Evolutionary conservation across 92 coral and sea anemone species (phyloP).

Genomic region (Phenganax stokvisi): DNA sequence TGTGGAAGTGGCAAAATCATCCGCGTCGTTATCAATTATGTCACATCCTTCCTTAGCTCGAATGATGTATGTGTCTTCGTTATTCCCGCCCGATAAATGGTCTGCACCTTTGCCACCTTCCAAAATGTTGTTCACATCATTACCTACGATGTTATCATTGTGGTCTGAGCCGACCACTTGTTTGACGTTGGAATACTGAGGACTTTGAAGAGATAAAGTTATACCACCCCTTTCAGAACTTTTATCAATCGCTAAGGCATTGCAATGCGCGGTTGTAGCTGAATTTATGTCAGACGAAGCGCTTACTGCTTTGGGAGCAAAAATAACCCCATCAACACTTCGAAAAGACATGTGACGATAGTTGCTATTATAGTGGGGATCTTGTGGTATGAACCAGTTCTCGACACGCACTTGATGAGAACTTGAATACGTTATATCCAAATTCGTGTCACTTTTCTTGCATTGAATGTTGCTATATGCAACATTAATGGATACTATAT

Average conservation of each 20-base stretch:
- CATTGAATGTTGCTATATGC: conserved; percentile 32
- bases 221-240: too few relatives aligned
- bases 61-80: conserved; percentile 53
- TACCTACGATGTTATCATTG: conserved; percentile 41
- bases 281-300: too few relatives aligned
- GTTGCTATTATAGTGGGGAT: conserved; percentile 36
- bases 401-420: conserved; percentile 51
- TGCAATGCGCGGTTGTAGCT: too few relatives aligned
- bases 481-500: conserved; percentile 50
- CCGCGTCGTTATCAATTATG: conserved; percentile 47
- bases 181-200: conserved; percentile 7
- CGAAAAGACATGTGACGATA: conserved; percentile 55
- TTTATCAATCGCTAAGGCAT: too few relatives aligned
- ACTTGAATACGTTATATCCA: conserved; percentile 41
- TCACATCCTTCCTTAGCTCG: conserved; percentile 55
- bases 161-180: conserved; percentile 41
- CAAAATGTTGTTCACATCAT: conserved; percentile 45
- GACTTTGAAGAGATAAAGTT: too few relatives aligned
- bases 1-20: conserved; percentile 40
- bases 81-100: conserved; percentile 43
- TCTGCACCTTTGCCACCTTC: conserved; percentile 53
- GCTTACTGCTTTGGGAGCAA: conserved; percentile 30
- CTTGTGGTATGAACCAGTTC: conserved; percentile 44
- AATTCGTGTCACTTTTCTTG: conserved; percentile 26
- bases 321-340: conserved; percentile 51